Conservation (phyloP, 2,113 vertebrate species). For the Chascanopsetta lugubris region DNA sequence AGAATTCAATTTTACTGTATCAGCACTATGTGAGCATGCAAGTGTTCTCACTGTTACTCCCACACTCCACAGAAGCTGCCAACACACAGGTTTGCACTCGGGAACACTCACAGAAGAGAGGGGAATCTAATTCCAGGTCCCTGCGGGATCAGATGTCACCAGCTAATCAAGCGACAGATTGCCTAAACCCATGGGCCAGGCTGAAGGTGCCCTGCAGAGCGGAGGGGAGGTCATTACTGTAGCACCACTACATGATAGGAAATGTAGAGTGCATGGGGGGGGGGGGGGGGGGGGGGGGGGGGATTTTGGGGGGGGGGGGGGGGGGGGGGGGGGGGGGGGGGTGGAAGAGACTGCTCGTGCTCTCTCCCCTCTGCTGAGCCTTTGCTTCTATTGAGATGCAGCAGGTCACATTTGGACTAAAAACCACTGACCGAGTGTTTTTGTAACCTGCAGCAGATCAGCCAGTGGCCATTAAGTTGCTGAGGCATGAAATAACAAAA, state of each 20-base stretch:
- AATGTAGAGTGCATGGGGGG: conserved; percentile 2
- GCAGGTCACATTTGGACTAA: conserved; percentile 53
- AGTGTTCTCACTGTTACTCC: neutral
- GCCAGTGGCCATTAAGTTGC: conserved; percentile 48
- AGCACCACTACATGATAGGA: conserved; percentile 30
- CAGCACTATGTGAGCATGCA: too few species aligned
- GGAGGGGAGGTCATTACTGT: neutral
- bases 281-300: conserved; percentile 13
- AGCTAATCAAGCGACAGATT: conserved; percentile 75
- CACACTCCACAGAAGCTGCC: conserved; percentile 8
- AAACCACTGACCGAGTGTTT: conserved; percentile 33
- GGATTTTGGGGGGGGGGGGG: conserved; percentile 7
- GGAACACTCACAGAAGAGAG: conserved; percentile 24
- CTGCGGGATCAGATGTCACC: conserved; percentile 74
- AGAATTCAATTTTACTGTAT: too few species aligned
- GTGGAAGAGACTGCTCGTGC: conserved; percentile 30
- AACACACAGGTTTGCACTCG: conserved; percentile 33
- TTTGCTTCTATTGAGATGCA: conserved; percentile 34
- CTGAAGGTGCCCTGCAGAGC: conserved; percentile 45
- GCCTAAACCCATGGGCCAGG: conserved; percentile 63
- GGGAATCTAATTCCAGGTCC: conserved; percentile 50
- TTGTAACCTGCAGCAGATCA: conserved; percentile 58
- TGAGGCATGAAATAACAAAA: conserved; percentile 58
- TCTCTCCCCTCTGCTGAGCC: conserved; percentile 18
- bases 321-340: conserved; percentile 9